Evolutionary conservation across 2,888 invertebrate species (phyloP), one percentile per base, ranked within the genome.

Genomic region (Tryphoninae sp.): DNA sequence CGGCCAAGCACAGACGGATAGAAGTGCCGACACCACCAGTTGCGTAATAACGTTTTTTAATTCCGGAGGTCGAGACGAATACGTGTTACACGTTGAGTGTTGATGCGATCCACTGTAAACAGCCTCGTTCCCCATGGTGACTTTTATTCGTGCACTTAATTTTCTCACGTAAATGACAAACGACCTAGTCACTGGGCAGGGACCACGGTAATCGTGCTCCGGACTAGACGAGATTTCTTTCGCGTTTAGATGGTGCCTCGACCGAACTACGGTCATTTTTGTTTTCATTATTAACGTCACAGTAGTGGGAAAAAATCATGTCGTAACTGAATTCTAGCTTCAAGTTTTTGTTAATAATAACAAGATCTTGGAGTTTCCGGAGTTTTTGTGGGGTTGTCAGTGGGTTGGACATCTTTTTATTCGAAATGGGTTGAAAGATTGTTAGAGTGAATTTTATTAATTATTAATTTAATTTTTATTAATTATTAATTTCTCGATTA

Each of bases 11-110:
- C 64, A 26, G 19, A 42, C 19, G 13, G 33, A 1, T 49, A n/a
- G 3, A 11, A 49, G 53, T 80, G 16, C 7, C 68, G 33, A 64
- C 51, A 67, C 45, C 65, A 80, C 40, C 69, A 64, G 73, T 84
- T 81, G 74, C 68, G 69, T 79, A 81, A 84, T 16, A 16, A 73
- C 45, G 65, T 42, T 59, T 71, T 71, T 81, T 76, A 75, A 76
- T 81, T 76, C 16, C 23, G 51, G 65, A 68, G 69, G 68, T 58
- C 71, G 33, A 40, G 49, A 71, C 6, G 42, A 53, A 69, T 16
- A 71, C 69, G 40, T 49, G 45, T 69, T 71, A 77, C 64, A 19
- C 69, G 49, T 16, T 0, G n/a, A 16, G 11, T 42, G 55, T 64
- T 69, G 61, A 77, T 77, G 49, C 33, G 16, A 59, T 76, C 62